Evolutionary conservation across 2,797 vertebrate genomes (phyloP), one percentile per base, ranked within the genome.

Genomic region (Spea hammondii): DNA sequence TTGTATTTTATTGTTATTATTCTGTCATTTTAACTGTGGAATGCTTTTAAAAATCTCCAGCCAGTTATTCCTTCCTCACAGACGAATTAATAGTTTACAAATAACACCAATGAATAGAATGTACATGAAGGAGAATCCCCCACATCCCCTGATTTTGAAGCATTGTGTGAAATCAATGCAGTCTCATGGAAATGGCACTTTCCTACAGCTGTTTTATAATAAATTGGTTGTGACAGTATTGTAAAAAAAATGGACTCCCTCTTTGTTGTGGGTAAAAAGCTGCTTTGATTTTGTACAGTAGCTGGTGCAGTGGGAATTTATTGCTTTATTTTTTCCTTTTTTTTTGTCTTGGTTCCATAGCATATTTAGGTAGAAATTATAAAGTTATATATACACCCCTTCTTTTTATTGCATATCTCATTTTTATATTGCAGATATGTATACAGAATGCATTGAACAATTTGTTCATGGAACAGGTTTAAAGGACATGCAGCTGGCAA

Each of bases 41-140:
- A 72, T 72, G 50, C 45, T 79, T 68, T 72, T 73, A 73, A 73
- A 59, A 32, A 72, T 10, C 51, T 32, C 11, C 70, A 71, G 11
- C 32, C 70, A 10, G 6, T 67, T 60, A 55, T 57, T 51, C 70
- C 53, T 66, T 67, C 49, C 54, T 8, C 64, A 59, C 51, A 72
- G 57, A 6, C 4, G 51, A 79, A 72, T 72, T 78, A 59, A 9
- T 55, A 59, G 62, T 73, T 72, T 59, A 67, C 70, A 67, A 79
- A 67, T 79, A n/a, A 47, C n/a, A 59, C 8, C n/a, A 79, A 66
- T 67, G 53, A 17, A 47, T 67, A 48, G 14, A 46, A 47, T 57
- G 13, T 3, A 32, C 53, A 59, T 73, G 62, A 73, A 73, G 54
- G 72, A 51, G 47, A 59, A 45, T 44, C 17, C 11, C 46, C 51